Conservation (phyloP, 1,140 invertebrate genomes). For the Drosophila pallidifrons region DNA sequence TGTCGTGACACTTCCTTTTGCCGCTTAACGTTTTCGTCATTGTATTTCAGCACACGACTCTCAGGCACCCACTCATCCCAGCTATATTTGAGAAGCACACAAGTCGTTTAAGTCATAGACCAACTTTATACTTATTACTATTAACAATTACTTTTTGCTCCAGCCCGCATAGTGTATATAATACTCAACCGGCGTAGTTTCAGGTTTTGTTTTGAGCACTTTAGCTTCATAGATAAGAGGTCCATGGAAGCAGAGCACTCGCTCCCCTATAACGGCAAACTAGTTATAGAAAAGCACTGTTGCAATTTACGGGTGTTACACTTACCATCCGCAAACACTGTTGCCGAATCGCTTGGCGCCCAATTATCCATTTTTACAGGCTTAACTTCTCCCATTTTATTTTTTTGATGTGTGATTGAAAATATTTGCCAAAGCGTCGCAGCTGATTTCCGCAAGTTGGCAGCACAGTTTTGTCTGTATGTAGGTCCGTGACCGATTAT, state of each 20-base stretch:
- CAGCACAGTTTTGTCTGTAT: slow-evolving; percentile 15
- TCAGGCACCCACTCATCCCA: slow-evolving; percentile 99
- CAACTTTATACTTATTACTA: neutral
- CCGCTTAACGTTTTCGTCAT: slow-evolving; percentile 95
- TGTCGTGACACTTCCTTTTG: slow-evolving; percentile 91
- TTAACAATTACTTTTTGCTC: slow-evolving; percentile 94
- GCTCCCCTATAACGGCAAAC: slow-evolving; percentile 89
- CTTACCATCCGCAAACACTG: slow-evolving; percentile 88
- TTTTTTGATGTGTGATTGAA: slow-evolving; percentile 38
- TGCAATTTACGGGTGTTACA: neutral
- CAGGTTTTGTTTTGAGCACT: slow-evolving; percentile 93
- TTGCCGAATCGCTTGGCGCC: slow-evolving; percentile 55
- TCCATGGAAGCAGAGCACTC: slow-evolving; percentile 98
- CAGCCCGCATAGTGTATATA: slow-evolving; percentile 98
- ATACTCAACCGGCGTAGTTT: slow-evolving; percentile 94
- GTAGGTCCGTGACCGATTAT: slow-evolving; percentile 6
- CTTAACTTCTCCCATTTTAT: slow-evolving; percentile 70
- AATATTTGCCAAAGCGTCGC: slow-evolving; percentile 42
- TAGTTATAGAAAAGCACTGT: slow-evolving; percentile 12
- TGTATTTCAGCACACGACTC: slow-evolving; percentile 95
- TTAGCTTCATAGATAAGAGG: slow-evolving; percentile 98
- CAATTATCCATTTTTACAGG: slow-evolving; percentile 65
- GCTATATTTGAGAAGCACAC: slow-evolving; percentile 85
- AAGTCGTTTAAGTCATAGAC: neutral
- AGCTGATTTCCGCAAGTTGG: slow-evolving; percentile 41